Evolutionary conservation across 2,888 invertebrate species (phyloP), one percentile per base, ranked within the genome.

Genomic region (Nomada fucata): DNA sequence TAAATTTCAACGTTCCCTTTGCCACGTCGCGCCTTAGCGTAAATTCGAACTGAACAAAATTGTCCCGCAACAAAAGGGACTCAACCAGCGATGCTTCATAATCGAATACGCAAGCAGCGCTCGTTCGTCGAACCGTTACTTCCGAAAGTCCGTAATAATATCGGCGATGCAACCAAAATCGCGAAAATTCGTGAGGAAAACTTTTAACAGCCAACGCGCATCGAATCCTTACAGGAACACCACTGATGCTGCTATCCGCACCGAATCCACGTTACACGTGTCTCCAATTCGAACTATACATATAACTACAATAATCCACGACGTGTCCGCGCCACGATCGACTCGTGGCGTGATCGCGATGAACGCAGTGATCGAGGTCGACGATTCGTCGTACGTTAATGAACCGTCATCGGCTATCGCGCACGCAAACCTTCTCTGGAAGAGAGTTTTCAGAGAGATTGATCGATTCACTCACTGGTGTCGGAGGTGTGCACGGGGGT

Each of bases 381-480:
- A 47, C 67, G 69, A 64, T 71, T 67, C 84, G 80, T 72, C 80
- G 63, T 29, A 59, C 80, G 57, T 23, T 20, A 55, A 42, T 53
- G 60, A 59, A 44, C 63, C 55, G 60, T 57, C 26, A 18, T 63
- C n/a, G 64, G 26, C 47, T n/a, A 23, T 70, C 67, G 63, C 63
- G 63, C 50, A 42, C 52, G 63, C 59, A 47, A 55, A 61, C 68
- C 50, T 26, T 74, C 74, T 79, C 76, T 59, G 52, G 15, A 42
- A 74, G 59, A 64, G 64, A 68, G 52, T 42, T 76, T 70, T 67
- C 78, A 23, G 59, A 65, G 68, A 83, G 79, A 70, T 71, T 79
- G 68, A 79, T 83, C 75, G 79, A 42, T 87, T 93, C 93, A 93
- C 93, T 93, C 93, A 91, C 93, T 93, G 89, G 92, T 90, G 89